Evolutionary conservation across 2,113 vertebrate genomes (phyloP).

Genomic region (Hyaena hyaena): DNA sequence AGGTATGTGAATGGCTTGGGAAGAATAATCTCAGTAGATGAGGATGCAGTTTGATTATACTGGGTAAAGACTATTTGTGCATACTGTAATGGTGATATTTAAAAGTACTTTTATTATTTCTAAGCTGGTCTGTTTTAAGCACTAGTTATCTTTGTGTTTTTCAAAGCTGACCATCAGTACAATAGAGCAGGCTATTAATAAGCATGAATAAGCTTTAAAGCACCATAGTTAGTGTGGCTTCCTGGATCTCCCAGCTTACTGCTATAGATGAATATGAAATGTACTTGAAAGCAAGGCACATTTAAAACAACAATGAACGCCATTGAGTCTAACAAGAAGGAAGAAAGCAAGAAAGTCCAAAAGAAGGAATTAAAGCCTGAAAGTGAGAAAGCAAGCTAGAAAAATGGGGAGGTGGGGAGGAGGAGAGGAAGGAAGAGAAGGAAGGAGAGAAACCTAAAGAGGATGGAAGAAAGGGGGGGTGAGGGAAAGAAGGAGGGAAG

Average conservation of each 20-base stretch:
- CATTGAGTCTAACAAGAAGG: not conserved
- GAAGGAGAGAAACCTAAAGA: not conserved
- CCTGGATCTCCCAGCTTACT: not conserved
- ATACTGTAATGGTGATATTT: not conserved
- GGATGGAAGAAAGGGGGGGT: not conserved
- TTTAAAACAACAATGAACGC: not conserved
- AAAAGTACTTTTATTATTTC: not conserved
- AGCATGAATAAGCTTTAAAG: not conserved
- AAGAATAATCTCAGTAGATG: not conserved
- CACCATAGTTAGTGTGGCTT: not conserved
- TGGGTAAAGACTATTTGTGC: not conserved
- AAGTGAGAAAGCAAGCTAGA: not conserved
- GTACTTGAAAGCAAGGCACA: not conserved
- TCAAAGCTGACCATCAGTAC: not conserved
- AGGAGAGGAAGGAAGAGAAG: not conserved
- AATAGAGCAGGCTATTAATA: not conserved
- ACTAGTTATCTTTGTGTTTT: not conserved
- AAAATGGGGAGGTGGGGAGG: not conserved
- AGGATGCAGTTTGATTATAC: not conserved
- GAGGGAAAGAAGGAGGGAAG: too few species aligned
- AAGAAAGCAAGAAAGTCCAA: not conserved
- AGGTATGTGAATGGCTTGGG: not conserved
- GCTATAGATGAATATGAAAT: not conserved
- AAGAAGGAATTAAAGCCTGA: not conserved
- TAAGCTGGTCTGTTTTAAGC: not conserved